phyloP scores from a whole-genome alignment of 1,140 invertebrate genomes.

The Tachypleus tridentatus region DNA sequence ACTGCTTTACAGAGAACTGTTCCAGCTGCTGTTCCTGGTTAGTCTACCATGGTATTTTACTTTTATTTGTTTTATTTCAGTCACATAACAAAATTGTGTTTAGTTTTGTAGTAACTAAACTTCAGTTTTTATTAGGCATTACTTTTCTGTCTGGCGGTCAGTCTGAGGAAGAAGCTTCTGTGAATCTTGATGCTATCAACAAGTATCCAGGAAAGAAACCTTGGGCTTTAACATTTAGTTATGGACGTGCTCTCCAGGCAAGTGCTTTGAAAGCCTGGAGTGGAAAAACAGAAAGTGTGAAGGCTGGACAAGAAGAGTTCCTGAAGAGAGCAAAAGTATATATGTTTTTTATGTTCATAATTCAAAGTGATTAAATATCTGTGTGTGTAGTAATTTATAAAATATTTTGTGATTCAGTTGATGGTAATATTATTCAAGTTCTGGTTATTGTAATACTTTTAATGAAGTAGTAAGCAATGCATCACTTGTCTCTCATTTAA shows the following conservation, averaged over 20 bases:
- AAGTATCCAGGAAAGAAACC: constrained; percentile 64
- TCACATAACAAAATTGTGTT: not conserved
- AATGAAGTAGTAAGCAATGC: no score
- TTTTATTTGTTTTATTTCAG: no score
- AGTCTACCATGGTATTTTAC: constrained; percentile 2
- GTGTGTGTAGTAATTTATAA: not conserved
- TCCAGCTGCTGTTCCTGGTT: constrained; percentile 78
- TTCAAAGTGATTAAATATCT: not conserved
- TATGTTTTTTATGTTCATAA: no score
- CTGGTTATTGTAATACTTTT: no score
- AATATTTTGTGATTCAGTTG: no score
- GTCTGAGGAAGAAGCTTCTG: constrained; percentile 87
- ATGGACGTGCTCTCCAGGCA: constrained; percentile 72
- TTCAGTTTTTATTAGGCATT: constrained; percentile 46
- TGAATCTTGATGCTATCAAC: constrained; percentile 92
- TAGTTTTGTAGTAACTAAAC: not conserved
- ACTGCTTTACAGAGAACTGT: constrained; percentile 74
- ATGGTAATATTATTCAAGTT: no score
- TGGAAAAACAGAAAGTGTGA: constrained; percentile 74
- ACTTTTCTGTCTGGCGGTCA: constrained; percentile 93
- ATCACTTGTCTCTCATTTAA: not conserved
- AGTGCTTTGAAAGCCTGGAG: constrained; percentile 84
- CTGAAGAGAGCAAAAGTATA: constrained; percentile 66
- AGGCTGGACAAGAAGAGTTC: constrained; percentile 71
- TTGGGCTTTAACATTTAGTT: constrained; percentile 92